Base-by-base conservation (phyloP, 2,113 vertebrate genomes). In the Centropus bengalensis region DNA sequence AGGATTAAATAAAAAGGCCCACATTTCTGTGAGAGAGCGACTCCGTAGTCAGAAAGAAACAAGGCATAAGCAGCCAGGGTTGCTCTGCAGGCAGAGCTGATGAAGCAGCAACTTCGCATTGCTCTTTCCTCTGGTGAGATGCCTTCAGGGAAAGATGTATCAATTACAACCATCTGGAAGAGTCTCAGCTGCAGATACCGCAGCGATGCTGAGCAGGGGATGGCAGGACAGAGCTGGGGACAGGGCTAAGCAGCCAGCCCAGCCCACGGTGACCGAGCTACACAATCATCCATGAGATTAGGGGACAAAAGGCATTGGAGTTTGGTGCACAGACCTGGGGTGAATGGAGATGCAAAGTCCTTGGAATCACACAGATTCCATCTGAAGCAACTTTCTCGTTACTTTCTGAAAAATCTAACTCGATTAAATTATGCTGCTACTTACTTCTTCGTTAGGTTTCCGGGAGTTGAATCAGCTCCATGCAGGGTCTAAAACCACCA, bases 41-140 rank as follows among this genome's bases (percentile, higher is more conserved):
- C 40, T 78, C 49, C 51, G 28, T 52, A 82, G 38, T 42, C 18
- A 13, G 58, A 8, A 32, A 68, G 51, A 76, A 93, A 28, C 1
- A 1, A 62, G 60, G n/a, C 20, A 66, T 58, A 75, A 59, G 0
- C 18, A 74, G 69, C 33, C 11, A 0, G 0, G 14, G 18, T 4
- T 77, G 64, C 52, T 69, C 73, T 56, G 63, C 54, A 63, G 81
- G 81, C 54, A 80, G 77, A 51, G 77, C 77, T 83, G 60, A 75
- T 47, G 84, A 32, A 96, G 58, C 24, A 38, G 60, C 71, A 75
- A 51, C 38, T 6, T 3, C 22, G 22, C 36, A 47, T 49, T 68
- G 55, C 76, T 76, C 2, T 67, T 73, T n/a, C 32, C 17, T 8
- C 7, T 2, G 16, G 60, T 52, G 40, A 52, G 71, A 76, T 4